Evolutionary conservation across 2,797 vertebrate species (phyloP).

Genomic region (Cynodonichthys magdalenae): DNA sequence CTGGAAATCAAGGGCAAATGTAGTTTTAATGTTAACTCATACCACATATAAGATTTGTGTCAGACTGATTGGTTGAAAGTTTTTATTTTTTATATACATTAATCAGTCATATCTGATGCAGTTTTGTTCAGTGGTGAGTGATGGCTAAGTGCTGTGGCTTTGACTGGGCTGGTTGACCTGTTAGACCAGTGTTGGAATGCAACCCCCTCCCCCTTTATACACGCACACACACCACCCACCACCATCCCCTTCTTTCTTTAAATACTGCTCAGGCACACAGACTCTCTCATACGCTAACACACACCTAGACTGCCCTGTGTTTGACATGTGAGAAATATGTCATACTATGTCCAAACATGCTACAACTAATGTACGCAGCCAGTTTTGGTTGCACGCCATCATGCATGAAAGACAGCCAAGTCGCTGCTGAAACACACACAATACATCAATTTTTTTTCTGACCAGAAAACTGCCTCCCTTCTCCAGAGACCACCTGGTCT

Average conservation of each 20-base stretch:
- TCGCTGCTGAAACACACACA: conserved; percentile 8
- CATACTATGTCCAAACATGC: conserved; percentile 29
- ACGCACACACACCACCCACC: neutral
- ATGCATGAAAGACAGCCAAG: conserved; percentile 9
- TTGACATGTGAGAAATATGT: conserved; percentile 41
- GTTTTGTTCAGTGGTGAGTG: conserved; percentile 46
- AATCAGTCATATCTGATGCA: conserved; percentile 15
- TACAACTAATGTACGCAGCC: conserved; percentile 1
- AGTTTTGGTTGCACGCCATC: conserved; percentile 8
- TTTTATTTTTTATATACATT: conserved; percentile 1
- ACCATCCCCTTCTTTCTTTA: neutral
- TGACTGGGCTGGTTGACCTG: conserved; percentile 28
- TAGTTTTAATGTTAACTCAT: conserved; percentile 17
- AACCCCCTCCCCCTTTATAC: too few species aligned
- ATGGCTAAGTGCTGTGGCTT: conserved; percentile 34
- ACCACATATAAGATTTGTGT: conserved; percentile 18
- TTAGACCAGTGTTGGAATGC: conserved; percentile 48
- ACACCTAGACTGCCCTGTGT: conserved; percentile 14
- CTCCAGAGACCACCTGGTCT: conserved; percentile 15
- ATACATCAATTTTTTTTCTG: conserved; percentile 15
- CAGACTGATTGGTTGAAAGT: neutral
- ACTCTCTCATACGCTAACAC: neutral
- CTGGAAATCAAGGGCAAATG: conserved; percentile 13
- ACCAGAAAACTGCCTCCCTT: neutral
- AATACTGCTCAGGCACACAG: conserved; percentile 23